Percentiles rank a stretch among this genome's conserved stretches.
These are phyloP conservation scores for Leptoclinus maculatus DNA, from an alignment of 2,797 vertebrate species.

Conservation along the genomic window DNA sequence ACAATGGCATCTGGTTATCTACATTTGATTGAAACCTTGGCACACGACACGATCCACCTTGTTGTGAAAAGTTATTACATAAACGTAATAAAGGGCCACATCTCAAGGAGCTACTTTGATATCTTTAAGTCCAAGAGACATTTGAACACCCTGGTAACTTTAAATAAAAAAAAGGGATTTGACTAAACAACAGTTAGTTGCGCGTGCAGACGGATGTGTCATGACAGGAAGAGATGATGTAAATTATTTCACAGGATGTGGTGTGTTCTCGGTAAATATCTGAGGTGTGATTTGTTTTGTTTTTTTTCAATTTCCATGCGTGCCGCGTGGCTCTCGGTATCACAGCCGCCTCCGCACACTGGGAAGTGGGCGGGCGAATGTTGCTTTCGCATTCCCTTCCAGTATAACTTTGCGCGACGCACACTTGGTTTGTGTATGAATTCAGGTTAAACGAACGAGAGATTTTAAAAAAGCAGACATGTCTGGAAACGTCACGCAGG, in stretches of 20 bases:
- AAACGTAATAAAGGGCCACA: not conserved
- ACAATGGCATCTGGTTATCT: not conserved
- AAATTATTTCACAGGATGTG: not conserved
- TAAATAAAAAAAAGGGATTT: not conserved
- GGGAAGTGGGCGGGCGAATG: slow-evolving; percentile 10
- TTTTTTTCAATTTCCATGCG: not conserved
- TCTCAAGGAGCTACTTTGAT: not conserved
- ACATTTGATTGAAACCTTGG: not conserved
- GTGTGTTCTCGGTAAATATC: not conserved
- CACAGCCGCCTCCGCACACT: too few species aligned
- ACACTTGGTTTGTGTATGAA: too few species aligned
- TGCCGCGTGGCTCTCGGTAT: not conserved
- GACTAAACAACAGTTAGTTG: too few species aligned
- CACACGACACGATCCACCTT: not conserved
- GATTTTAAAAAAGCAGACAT: slow-evolving; percentile 15
- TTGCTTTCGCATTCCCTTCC: not conserved
- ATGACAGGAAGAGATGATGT: not conserved
- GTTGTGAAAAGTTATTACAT: not conserved
- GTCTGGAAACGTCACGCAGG: not conserved
- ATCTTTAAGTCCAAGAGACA: not conserved
- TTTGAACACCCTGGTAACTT: not conserved
- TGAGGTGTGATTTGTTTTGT: not conserved
- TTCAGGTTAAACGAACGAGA: not conserved
- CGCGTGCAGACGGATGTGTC: not conserved
- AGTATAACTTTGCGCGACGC: not conserved